These are phyloP conservation scores for Suncus etruscus DNA, from an alignment of 2,113 vertebrate species.

Conservation along the genomic window DNA sequence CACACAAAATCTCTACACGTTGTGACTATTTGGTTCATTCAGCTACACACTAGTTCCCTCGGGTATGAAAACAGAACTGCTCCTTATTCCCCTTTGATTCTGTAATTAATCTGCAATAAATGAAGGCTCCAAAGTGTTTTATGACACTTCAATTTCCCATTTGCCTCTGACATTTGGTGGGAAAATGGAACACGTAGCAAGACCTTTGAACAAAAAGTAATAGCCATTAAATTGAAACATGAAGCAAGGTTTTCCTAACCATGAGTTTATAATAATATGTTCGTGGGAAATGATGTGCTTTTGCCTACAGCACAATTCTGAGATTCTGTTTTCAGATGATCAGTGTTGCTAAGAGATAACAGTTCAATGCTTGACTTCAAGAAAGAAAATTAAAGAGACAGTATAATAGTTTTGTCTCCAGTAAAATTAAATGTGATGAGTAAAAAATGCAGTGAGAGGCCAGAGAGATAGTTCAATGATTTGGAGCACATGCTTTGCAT, in stretches of 20 bases:
- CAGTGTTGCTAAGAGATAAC: background rate
- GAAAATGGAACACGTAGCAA: conserved; percentile 46
- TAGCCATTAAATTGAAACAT: conserved; percentile 70
- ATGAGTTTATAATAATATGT: conserved; percentile 56
- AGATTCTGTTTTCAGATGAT: conserved; percentile 46
- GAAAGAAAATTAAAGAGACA: conserved; percentile 55
- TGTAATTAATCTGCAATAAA: conserved; percentile 75
- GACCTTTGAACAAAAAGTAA: conserved; percentile 65
- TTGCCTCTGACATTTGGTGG: conserved; percentile 71
- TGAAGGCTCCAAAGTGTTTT: conserved; percentile 57
- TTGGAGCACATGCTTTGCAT: no score
- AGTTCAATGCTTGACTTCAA: conserved; percentile 32
- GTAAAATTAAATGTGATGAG: background rate
- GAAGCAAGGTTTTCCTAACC: conserved; percentile 57
- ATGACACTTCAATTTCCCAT: conserved; percentile 60
- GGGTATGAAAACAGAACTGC: conserved; percentile 28
- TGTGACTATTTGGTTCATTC: conserved; percentile 17
- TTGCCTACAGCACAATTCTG: conserved; percentile 33
- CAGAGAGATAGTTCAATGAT: no score
- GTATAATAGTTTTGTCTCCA: background rate
- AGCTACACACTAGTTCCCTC: conserved; percentile 13
- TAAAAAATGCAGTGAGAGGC: background rate
- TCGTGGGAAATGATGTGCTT: background rate
- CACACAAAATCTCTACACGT: background rate
- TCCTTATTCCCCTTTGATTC: conserved; percentile 58